Evolutionary conservation across 2,113 vertebrate genomes (phyloP).

Genomic region (Planiliza haematocheilus): DNA sequence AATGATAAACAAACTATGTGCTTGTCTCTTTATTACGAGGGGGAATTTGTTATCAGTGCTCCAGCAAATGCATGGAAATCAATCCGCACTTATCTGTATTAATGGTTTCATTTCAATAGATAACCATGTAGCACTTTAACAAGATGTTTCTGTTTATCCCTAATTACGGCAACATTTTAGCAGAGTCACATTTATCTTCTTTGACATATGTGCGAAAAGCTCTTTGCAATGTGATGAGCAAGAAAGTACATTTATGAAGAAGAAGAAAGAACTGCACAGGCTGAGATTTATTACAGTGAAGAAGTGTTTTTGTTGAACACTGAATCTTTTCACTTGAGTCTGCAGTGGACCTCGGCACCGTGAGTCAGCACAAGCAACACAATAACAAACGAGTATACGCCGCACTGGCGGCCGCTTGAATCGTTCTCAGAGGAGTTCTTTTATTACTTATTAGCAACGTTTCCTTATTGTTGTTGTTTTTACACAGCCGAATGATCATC

Average conservation of each 20-base stretch:
- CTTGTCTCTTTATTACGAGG: no score
- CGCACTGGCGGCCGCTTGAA: not conserved
- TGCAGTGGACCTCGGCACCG: not conserved
- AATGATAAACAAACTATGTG: no score
- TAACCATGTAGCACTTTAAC: no score
- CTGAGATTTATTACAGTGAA: conserved; percentile 19
- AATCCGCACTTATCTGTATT: no score
- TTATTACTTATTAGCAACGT: not conserved
- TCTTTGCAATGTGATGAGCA: not conserved
- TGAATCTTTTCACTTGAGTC: conserved; percentile 15
- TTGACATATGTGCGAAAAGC: not conserved
- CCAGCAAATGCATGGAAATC: no score
- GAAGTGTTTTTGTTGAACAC: conserved; percentile 20
- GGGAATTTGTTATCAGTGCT: no score
- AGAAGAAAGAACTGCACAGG: not conserved
- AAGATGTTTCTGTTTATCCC: not conserved
- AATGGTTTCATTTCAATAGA: no score
- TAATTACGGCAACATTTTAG: not conserved
- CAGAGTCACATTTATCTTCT: not conserved
- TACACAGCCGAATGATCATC: not conserved
- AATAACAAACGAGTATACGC: no score
- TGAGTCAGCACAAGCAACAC: conserved; percentile 23
- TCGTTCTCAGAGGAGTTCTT: not conserved
- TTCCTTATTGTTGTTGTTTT: not conserved
- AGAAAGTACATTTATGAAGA: conserved; percentile 3